Percentiles rank a stretch among this genome's conserved stretches.
phyloP scores from a whole-genome alignment of 2,113 vertebrate genomes.

The Hippolais icterina region DNA sequence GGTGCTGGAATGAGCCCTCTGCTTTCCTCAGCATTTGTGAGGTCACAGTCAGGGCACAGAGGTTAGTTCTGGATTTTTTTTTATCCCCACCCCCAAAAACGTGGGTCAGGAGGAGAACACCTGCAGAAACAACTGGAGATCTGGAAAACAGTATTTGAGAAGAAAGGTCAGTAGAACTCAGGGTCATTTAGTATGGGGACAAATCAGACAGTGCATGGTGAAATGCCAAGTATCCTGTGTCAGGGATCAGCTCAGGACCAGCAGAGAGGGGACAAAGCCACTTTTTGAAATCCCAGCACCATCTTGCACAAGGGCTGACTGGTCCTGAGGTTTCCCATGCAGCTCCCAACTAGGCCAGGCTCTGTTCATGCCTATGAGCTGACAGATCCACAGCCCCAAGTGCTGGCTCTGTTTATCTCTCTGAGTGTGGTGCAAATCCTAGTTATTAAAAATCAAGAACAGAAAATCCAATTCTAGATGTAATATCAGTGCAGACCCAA shows the following conservation, averaged over 20 bases:
- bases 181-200: background rate
- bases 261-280: background rate
- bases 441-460: constrained; percentile 60
- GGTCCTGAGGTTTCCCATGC: background rate
- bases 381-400: background rate
- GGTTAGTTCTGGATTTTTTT: background rate
- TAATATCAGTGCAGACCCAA: constrained; percentile 34
- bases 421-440: constrained; percentile 19
- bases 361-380: background rate
- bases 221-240: background rate
- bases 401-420: constrained; percentile 25
- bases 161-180: background rate
- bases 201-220: background rate
- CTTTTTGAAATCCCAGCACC: background rate
- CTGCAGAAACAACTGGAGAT: background rate
- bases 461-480: constrained; percentile 66
- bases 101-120: background rate
- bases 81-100: background rate
- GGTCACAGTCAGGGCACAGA: background rate
- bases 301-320: background rate
- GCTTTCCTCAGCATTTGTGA: background rate
- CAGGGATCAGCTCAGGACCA: background rate
- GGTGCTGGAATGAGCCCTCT: background rate
- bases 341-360: background rate
- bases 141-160: background rate